These are phyloP conservation scores for Tapirus indicus DNA, from an alignment of 2,797 vertebrate genomes.

Conservation along the genomic window DNA sequence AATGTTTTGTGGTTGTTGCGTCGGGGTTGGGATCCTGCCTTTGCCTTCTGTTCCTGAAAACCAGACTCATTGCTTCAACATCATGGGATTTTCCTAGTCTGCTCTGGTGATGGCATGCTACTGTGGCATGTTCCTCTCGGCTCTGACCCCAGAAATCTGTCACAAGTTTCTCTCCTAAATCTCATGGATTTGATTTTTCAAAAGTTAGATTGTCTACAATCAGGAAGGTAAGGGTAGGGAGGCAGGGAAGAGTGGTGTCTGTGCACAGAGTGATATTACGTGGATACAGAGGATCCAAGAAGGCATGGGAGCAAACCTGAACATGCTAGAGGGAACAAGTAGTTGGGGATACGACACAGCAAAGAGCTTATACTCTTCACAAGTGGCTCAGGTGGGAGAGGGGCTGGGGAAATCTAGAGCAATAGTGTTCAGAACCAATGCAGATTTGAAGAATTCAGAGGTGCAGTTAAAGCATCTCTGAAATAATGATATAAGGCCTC, in stretches of 20 bases:
- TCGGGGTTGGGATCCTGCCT: conserved; percentile 2
- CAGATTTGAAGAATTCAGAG: conserved; percentile 24
- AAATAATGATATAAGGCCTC: neutral
- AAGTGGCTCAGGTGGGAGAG: neutral
- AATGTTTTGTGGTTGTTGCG: neutral
- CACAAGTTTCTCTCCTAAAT: neutral
- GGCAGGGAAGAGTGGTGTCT: neutral
- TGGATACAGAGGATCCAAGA: neutral
- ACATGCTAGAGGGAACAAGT: neutral
- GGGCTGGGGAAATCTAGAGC: neutral
- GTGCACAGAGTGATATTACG: neutral
- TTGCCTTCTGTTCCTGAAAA: conserved; percentile 27
- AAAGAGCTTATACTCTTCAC: neutral
- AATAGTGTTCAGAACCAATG: neutral
- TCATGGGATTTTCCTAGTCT: neutral
- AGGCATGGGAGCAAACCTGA: neutral
- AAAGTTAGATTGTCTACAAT: neutral
- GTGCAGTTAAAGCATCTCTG: neutral
- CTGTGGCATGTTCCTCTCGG: neutral
- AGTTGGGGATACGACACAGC: neutral
- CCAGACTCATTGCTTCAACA: neutral
- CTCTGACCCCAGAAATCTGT: conserved; percentile 30
- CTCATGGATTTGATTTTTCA: neutral
- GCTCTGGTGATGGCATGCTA: neutral
- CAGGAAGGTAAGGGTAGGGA: neutral